A percentile compares a stretch with the other conserved stretches of the same genome.
Conservation (phyloP, 1,140 invertebrate species). For the Panagrolaimus sp. region DNA sequence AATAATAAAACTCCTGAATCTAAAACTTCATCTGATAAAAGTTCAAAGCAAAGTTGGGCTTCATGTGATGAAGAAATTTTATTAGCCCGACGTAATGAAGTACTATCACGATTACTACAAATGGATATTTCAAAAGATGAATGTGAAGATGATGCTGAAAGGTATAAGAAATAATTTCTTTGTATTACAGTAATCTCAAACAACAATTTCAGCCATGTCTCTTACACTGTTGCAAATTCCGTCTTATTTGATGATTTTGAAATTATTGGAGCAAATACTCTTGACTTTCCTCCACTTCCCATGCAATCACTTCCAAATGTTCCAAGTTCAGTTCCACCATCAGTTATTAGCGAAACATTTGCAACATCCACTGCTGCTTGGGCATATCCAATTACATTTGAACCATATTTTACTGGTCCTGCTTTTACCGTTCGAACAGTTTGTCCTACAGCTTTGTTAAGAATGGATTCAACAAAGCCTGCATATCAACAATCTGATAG, state of each 20-base stretch:
- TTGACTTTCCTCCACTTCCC: constrained; percentile 9
- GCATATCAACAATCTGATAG: constrained; percentile 46
- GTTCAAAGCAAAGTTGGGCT: neutral
- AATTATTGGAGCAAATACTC: neutral
- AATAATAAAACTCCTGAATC: neutral
- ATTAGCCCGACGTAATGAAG: constrained; percentile 5
- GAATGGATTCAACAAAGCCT: constrained; percentile 13
- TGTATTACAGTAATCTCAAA: neutral
- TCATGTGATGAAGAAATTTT: constrained; percentile 1
- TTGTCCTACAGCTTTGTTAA: constrained; percentile 28
- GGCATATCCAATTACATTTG: neutral
- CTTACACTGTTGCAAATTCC: constrained; percentile 53
- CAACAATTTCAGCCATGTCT: constrained; percentile 46
- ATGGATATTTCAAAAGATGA: neutral
- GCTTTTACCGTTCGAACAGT: constrained; percentile 26
- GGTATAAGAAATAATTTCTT: neutral
- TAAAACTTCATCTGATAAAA: neutral
- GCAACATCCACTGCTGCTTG: neutral
- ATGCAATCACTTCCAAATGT: neutral
- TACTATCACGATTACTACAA: neutral
- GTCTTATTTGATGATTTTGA: constrained; percentile 40
- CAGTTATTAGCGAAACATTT: neutral
- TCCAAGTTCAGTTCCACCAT: neutral
- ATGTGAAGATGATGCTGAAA: constrained; percentile 7
- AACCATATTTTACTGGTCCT: neutral